These are phyloP conservation scores for Ferdinandea cuprea DNA, from an alignment of 2,888 invertebrate genomes.

Conservation along the genomic window DNA sequence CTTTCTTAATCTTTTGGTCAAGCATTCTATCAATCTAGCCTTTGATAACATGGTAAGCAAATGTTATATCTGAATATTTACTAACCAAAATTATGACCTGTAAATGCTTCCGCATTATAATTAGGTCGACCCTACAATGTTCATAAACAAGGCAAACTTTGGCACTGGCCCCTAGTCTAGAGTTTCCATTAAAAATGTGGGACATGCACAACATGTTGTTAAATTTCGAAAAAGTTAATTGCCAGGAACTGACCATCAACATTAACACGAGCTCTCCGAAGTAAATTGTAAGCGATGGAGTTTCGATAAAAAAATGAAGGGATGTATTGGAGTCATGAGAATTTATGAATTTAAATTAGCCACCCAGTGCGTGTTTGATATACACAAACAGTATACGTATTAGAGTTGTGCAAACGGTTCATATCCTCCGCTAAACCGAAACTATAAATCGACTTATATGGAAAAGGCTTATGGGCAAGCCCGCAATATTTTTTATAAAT, in stretches of 20 bases:
- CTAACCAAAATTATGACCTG: background rate
- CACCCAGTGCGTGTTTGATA: slow-evolving; percentile 31
- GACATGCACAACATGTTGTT: slow-evolving; percentile 37
- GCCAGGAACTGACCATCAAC: slow-evolving; percentile 31
- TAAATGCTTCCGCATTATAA: slow-evolving; percentile 23
- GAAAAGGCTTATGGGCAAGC: background rate
- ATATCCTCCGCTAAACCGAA: slow-evolving; percentile 58
- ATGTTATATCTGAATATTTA: slow-evolving; percentile 1
- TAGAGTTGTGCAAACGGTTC: slow-evolving; percentile 53
- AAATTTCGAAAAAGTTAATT: slow-evolving; percentile 21
- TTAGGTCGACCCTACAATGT: slow-evolving; percentile 9
- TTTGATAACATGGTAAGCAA: background rate
- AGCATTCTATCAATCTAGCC: background rate
- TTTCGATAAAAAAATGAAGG: slow-evolving; percentile 28
- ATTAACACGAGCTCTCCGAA: slow-evolving; percentile 27
- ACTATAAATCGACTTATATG: slow-evolving; percentile 42
- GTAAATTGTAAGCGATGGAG: slow-evolving; percentile 24
- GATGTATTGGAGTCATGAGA: slow-evolving; percentile 19
- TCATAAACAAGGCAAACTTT: slow-evolving; percentile 11
- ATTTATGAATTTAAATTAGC: slow-evolving; percentile 60
- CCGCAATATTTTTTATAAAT: too few species aligned
- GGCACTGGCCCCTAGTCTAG: background rate
- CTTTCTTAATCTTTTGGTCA: background rate
- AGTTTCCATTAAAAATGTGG: slow-evolving; percentile 25
- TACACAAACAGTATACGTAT: slow-evolving; percentile 17